Evolutionary conservation across 2,888 invertebrate species (phyloP), one percentile per base, ranked within the genome.

Genomic region (Pseudanteris insignis): DNA sequence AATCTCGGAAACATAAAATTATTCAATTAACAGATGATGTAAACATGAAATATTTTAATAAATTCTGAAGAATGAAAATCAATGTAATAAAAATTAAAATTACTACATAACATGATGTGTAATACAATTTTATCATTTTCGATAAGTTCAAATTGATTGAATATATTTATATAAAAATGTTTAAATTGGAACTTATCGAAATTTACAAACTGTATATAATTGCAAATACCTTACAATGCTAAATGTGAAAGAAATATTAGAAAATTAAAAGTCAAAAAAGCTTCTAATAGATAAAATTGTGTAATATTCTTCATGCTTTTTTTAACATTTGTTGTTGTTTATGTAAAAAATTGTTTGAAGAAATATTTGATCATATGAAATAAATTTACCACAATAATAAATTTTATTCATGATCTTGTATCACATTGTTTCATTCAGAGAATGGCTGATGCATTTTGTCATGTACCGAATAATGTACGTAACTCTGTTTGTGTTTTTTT

Each of bases 361-460:
- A 32, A 32, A 46, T 46, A 11, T 41, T 33, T 25, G 30, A 48
- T 53, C 48, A 50, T 41, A 33, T 12, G 34, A 28, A 43, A 46
- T 43, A 53, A 26, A 26, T 26, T 53, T 43, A 54, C 29, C 33
- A 47, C 34, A 54, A 48, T 11, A 44, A 33, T 18, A 28, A 26
- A 32, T 21, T 53, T 37, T 41, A 63, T 63, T 38, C 44, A 37
- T 18, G 53, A 54, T 41, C 43, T 54, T 14, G 21, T 63, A 63
- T 58, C 63, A 58, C 63, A 58, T 46, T 43, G 15, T 51, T 54
- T 53, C 36, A 33, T 47, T 53, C 37, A 13, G 43, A 60, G 59
- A 53, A 51, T 46, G 18, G 37, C 33, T 14, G 44, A 50, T 46
- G 38, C 28, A 59, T 38, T 47, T 53, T 53, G 50, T 51, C 47